Evolutionary conservation across 2,888 invertebrate species (phyloP).

Genomic region (Mythimna lalbum): DNA sequence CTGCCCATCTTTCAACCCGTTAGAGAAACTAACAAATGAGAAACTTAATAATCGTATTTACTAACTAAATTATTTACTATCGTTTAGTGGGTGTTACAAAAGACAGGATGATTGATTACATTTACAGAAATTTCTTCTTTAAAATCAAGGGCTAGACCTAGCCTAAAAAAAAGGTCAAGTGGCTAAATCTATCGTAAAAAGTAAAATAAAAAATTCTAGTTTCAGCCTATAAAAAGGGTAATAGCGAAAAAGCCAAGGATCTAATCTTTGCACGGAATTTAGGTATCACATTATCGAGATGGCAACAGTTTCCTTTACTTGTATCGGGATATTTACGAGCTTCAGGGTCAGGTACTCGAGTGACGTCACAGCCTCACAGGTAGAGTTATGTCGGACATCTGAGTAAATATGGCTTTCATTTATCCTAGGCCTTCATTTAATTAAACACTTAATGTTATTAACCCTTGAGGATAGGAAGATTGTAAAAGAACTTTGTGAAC

Average conservation of each 20-base stretch:
- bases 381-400: conserved; percentile 39
- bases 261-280: conserved; percentile 35
- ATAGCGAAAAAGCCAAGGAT: conserved; percentile 9
- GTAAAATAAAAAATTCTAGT: neutral
- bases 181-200: neutral
- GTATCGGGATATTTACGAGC: conserved; percentile 47
- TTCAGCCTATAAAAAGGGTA: conserved; percentile 9
- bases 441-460: conserved; percentile 47
- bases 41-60: conserved; percentile 13
- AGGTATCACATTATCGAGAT: conserved; percentile 22
- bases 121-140: neutral
- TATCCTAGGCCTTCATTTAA: conserved; percentile 54
- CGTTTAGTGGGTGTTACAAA: neutral
- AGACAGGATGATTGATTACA: neutral
- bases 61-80: conserved; percentile 2
- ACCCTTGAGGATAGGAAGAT: conserved; percentile 2
- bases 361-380: conserved; percentile 23
- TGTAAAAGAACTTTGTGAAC: conserved; percentile 2
- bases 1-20: conserved; percentile 11
- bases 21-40: neutral
- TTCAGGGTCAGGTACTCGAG: conserved; percentile 31
- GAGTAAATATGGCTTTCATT: conserved; percentile 53
- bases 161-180: neutral
- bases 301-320: conserved; percentile 39
- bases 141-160: neutral